Conservation (phyloP, 37 sponge, comb jelly and placozoan species). For the Theonella swinhoei region DNA sequence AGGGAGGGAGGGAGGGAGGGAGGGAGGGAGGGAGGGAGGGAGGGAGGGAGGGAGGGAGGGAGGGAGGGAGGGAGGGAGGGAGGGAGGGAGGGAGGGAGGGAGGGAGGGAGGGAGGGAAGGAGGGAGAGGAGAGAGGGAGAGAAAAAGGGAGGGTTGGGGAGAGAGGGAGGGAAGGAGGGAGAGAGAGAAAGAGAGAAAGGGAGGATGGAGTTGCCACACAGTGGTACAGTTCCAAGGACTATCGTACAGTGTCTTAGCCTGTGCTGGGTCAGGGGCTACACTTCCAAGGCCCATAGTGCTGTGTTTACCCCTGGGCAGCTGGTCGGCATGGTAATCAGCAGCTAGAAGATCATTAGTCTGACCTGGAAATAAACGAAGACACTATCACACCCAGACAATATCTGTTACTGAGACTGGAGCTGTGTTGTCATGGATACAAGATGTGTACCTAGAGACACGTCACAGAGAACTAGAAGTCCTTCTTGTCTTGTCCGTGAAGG, state of each 20-base stretch:
- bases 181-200: background rate
- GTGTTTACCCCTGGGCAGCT: constrained; percentile 86
- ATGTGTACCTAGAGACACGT: constrained; percentile 45
- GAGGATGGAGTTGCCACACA: background rate
- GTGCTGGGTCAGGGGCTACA: constrained; percentile 79
- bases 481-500: constrained; percentile 75
- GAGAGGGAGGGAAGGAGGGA: background rate
- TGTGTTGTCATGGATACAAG: background rate
- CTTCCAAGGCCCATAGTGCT: constrained; percentile 86
- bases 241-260: constrained; percentile 63
- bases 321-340: constrained; percentile 85
- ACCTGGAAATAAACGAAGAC: constrained; percentile 71
- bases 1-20: background rate
- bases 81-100: background rate
- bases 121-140: background rate
- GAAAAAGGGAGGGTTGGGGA: no score
- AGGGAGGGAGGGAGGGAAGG: background rate
- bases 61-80: constrained; percentile 2
- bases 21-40: background rate
- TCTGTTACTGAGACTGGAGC: background rate
- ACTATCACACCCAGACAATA: background rate
- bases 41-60: background rate
- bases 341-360: constrained; percentile 82
- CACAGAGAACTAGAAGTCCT: constrained; percentile 87
- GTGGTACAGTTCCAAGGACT: no score